Conservation (phyloP, 2,113 vertebrate species). For the Otolemur garnettii region DNA sequence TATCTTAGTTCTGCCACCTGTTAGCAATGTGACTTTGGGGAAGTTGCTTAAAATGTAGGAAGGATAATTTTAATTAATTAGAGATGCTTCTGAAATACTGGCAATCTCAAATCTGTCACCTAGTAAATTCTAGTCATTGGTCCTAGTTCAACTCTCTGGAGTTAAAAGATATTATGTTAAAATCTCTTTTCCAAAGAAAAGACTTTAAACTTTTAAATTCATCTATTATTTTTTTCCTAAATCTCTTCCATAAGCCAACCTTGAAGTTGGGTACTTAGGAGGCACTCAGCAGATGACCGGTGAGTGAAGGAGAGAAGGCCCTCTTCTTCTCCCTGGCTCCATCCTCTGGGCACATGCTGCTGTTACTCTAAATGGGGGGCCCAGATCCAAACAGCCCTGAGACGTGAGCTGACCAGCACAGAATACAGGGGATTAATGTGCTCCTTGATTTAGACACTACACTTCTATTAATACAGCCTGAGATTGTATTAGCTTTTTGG, state of each 20-base stretch:
- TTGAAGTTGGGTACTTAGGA: not conserved
- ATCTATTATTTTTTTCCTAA: not conserved
- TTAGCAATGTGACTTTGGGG: not conserved
- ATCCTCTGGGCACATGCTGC: not conserved
- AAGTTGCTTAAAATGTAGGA: constrained; percentile 33
- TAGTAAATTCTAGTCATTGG: not conserved
- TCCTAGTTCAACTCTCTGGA: not conserved
- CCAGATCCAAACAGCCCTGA: not conserved
- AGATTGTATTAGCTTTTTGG: not conserved
- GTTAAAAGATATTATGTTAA: not conserved
- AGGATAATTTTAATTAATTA: not conserved
- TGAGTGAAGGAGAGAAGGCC: not conserved
- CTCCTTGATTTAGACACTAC: not conserved
- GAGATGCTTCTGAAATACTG: not conserved
- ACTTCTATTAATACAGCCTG: not conserved
- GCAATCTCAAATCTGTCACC: not conserved
- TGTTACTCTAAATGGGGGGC: not conserved
- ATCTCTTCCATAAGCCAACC: not conserved
- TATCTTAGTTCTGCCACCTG: not conserved
- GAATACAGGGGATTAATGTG: not conserved
- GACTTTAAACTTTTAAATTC: constrained; percentile 14
- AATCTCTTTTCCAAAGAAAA: not conserved
- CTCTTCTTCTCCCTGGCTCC: not conserved
- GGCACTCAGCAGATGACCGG: not conserved
- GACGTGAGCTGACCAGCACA: not conserved